Percentiles rank a stretch among this genome's conserved stretches.
These are phyloP conservation scores for Rhinopomastus cyanomelas DNA, from an alignment of 2,113 vertebrate genomes.

Conservation along the genomic window DNA sequence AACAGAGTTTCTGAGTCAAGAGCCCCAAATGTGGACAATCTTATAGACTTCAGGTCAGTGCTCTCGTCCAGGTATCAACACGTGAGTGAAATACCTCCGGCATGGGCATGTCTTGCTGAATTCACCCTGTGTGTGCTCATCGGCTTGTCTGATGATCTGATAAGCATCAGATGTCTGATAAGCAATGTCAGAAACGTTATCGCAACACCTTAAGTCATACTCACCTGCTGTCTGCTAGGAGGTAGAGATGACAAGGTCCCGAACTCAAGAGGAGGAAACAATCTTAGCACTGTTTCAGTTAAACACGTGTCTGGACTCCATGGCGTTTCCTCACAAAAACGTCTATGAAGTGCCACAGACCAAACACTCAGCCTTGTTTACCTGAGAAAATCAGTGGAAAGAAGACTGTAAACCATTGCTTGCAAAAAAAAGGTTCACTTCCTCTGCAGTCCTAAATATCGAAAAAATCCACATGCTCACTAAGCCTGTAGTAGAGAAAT, in stretches of 20 bases:
- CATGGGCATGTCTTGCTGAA: accelerated
- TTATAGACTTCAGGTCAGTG: background rate
- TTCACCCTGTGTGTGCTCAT: background rate
- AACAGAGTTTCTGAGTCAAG: background rate
- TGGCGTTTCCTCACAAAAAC: background rate
- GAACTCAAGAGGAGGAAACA: background rate
- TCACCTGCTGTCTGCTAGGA: background rate
- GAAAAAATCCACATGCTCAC: background rate
- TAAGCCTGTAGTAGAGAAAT: background rate
- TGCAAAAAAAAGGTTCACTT: background rate
- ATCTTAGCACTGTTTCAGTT: background rate
- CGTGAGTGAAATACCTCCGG: background rate
- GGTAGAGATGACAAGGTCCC: background rate
- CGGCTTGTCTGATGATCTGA: no score
- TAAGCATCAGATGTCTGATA: no score
- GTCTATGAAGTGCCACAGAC: background rate
- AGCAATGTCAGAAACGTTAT: background rate
- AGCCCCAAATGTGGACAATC: background rate
- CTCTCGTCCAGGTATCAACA: background rate
- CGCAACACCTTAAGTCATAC: background rate
- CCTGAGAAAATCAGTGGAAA: background rate
- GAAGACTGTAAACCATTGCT: background rate
- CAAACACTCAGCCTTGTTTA: background rate
- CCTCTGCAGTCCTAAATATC: background rate
- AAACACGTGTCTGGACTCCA: background rate